Base-by-base conservation (phyloP, 2,888 invertebrate species). In the Dicyrtoma fusca region DNA sequence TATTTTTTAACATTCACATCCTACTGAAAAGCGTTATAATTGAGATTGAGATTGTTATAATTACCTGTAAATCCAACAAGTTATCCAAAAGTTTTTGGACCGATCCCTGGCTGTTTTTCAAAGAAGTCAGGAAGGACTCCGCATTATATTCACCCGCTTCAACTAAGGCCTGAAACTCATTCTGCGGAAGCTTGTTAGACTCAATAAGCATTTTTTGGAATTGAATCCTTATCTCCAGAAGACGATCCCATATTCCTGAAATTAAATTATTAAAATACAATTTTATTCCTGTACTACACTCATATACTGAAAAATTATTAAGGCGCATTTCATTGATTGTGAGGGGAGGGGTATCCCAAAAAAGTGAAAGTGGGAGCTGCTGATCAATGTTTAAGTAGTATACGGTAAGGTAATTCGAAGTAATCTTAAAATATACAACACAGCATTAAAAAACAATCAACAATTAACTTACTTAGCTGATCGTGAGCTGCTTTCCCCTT, bases 211-310 rank as follows among this genome's bases (percentile, higher is more conserved):
- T 88, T 83, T 94, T 92, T 83, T 97, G 96, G 25, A 95, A 84
- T 82, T 92, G 91, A 80, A 97, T 96, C 77, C 97, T 87, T 82
- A 90, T 87, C 84, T 97, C 95, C 25, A 97, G 83, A 4, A 97
- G 83, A 70, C 88, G 89, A 83, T 97, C 96, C 94, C 94, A 97
- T 21, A 78, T 77, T 55, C 75, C 79, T 79, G 17, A 57, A 74
- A 74, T 25, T 53, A 53, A 57, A 49, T 62, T 65, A 59, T 17
- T 47, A 45, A 14, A 51, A 34, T 26, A 10, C 59, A 59, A 19
- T n/a, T 17, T 25, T 59, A 59, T 14, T 34, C 0, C 23, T 49
- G 14, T 6, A 34, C 13, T 11, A 1, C 49, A 49, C 4, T 13
- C 3, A 49, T 17, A 49, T n/a, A 5, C 8, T 8, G 19, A 3